Evolutionary conservation across 1,140 invertebrate genomes (phyloP).

Genomic region (Pteromalus puparum): DNA sequence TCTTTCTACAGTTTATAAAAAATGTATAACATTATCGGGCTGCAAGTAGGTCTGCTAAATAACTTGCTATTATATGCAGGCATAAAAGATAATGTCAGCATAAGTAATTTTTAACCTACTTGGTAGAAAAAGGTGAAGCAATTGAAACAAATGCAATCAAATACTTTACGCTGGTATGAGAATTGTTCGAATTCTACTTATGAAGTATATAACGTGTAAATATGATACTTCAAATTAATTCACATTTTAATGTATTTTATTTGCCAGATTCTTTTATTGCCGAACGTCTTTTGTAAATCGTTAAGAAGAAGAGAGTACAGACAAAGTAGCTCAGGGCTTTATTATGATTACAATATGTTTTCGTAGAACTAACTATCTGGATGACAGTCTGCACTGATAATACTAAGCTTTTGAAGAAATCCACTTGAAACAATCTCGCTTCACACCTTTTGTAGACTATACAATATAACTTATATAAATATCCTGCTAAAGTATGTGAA

Average conservation of each 20-base stretch:
- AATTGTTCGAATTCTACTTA: no score
- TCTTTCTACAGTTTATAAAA: background rate
- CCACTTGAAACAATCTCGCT: background rate
- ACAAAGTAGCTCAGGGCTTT: background rate
- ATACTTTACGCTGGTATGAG: background rate
- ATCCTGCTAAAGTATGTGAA: slow-evolving; percentile 29
- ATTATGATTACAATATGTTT: background rate
- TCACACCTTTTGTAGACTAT: slow-evolving; percentile 7
- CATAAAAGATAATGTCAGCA: background rate
- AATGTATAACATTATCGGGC: background rate
- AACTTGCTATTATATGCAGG: background rate
- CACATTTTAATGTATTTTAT: no score
- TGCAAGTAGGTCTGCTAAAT: background rate
- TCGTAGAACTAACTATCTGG: background rate
- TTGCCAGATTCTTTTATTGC: no score
- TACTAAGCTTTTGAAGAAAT: background rate
- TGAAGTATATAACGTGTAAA: no score
- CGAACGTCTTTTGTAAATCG: no score
- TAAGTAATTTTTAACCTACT: background rate
- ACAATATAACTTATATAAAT: slow-evolving; percentile 7
- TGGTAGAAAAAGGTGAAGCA: background rate
- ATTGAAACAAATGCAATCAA: background rate
- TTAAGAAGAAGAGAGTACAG: no score
- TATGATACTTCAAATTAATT: no score
- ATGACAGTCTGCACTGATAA: background rate